Percentiles rank a stretch among this genome's conserved stretches.
phyloP scores from a whole-genome alignment of 2,113 vertebrate species.

The Galemys pyrenaicus region DNA sequence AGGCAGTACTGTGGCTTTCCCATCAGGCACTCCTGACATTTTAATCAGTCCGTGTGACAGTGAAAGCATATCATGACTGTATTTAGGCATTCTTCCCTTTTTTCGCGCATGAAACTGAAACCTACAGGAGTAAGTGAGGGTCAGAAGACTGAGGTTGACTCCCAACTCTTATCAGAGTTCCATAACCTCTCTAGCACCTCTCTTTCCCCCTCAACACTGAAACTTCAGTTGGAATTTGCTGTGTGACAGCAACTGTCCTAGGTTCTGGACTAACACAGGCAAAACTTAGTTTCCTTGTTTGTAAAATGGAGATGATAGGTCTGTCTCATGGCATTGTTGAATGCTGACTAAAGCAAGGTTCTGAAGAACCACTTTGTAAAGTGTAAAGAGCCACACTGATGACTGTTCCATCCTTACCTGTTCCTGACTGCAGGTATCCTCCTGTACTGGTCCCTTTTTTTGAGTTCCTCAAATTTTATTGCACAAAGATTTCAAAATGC shows the following conservation, averaged over 20 bases:
- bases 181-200: background rate
- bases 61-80: background rate
- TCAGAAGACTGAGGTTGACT: background rate
- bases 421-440: background rate
- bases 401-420: background rate
- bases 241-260: background rate
- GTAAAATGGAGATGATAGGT: background rate
- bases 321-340: background rate
- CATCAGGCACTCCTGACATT: slow-evolving; percentile 1
- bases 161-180: background rate
- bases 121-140: background rate
- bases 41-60: background rate
- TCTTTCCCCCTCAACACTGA: background rate
- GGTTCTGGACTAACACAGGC: background rate
- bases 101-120: background rate
- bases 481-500: background rate
- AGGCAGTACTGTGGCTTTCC: background rate
- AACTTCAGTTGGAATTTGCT: background rate
- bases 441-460: background rate
- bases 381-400: background rate
- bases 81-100: background rate
- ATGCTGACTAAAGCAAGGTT: background rate
- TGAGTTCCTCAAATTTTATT: slow-evolving; percentile 1
- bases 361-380: background rate
- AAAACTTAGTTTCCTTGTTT: slow-evolving; percentile 3